A percentile compares a stretch with the other conserved stretches of the same genome.
Evolutionary conservation across 2,888 invertebrate genomes (phyloP).

Genomic region (Pteria penguin): DNA sequence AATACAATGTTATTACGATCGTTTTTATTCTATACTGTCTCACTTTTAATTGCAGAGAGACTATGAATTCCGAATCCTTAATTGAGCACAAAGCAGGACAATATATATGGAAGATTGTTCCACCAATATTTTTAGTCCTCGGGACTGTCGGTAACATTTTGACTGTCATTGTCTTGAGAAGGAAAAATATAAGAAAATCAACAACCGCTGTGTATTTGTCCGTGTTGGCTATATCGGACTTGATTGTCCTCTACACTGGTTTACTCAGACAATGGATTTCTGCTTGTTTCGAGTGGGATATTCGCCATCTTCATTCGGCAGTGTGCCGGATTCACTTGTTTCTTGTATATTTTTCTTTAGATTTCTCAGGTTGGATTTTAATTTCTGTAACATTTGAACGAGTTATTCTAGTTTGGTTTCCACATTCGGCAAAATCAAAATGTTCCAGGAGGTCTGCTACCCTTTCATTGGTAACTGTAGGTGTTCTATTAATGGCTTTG

Average conservation of each 20-base stretch:
- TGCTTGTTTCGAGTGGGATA: conserved; percentile 51
- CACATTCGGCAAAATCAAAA: conserved; percentile 56
- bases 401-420: conserved; percentile 67
- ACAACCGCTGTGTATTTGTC: conserved; percentile 67
- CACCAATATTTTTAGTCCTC: conserved; percentile 65
- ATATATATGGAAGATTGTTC: conserved; percentile 55
- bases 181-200: conserved; percentile 57
- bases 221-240: conserved; percentile 63
- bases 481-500: conserved; percentile 47
- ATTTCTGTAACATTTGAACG: conserved; percentile 72
- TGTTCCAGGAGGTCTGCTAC: conserved; percentile 56
- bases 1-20: too few relatives aligned
- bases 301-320: conserved; percentile 49
- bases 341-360: conserved; percentile 65
- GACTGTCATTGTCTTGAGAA: conserved; percentile 59
- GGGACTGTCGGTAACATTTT: conserved; percentile 70
- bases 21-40: too few relatives aligned
- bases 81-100: conserved; percentile 24
- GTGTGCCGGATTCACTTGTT: conserved; percentile 65
- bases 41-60: too few relatives aligned
- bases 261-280: conserved; percentile 64
- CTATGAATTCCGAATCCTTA: neutral
- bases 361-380: conserved; percentile 73
- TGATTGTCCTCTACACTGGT: conserved; percentile 66
- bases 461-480: conserved; percentile 42